A percentile compares a stretch with the other conserved stretches of the same genome.
These are phyloP conservation scores for Glareola pratincola DNA, from an alignment of 2,113 vertebrate genomes.

Conservation along the genomic window DNA sequence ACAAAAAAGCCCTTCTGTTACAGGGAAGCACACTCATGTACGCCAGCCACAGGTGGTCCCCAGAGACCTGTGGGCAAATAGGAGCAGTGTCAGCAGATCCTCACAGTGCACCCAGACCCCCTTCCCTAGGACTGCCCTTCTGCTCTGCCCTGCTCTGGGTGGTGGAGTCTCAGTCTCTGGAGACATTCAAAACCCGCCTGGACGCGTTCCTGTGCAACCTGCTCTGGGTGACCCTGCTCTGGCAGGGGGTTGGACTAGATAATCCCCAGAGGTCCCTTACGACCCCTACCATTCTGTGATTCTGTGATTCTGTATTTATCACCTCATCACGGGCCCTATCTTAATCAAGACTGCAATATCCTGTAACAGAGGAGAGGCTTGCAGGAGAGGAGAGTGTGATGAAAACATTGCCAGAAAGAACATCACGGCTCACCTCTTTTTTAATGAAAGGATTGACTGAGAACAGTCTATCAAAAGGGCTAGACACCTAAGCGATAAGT, in stretches of 20 bases:
- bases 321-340: background rate
- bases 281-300: no score
- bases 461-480: background rate
- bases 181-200: no score
- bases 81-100: fast-evolving
- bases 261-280: no score
- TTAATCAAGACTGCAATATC: background rate
- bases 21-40: no score
- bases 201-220: background rate
- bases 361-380: background rate
- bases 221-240: background rate
- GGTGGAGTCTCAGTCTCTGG: no score
- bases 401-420: background rate
- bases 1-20: background rate
- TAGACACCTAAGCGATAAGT: background rate
- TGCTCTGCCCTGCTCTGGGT: background rate
- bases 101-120: no score
- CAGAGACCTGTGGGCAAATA: background rate
- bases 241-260: no score
- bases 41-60: background rate
- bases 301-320: background rate
- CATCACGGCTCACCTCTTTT: background rate
- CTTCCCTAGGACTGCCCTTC: fast-evolving
- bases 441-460: background rate
- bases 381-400: background rate